Percentiles rank a stretch among this genome's conserved stretches.
phyloP scores from a whole-genome alignment of 1,140 invertebrate species.

The Drosophila aff. region DNA sequence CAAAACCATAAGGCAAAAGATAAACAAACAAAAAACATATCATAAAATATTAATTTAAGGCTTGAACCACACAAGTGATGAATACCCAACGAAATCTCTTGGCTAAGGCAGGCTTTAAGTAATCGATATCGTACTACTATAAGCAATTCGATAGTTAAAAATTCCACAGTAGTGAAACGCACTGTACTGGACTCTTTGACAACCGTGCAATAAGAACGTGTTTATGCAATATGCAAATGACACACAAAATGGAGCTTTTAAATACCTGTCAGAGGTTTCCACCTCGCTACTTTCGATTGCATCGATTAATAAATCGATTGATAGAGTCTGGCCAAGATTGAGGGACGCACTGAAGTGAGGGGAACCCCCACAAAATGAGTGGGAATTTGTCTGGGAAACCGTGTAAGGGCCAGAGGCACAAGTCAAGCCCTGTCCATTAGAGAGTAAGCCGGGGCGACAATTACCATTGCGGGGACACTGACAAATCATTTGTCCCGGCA shows the following conservation, averaged over 20 bases:
- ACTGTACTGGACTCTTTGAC: conserved; percentile 12
- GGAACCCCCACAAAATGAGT: background rate
- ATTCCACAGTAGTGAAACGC: background rate
- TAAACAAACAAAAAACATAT: background rate
- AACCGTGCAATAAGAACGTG: conserved; percentile 25
- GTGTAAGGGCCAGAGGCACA: conserved; percentile 21
- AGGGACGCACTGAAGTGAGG: background rate
- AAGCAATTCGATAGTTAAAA: rapidly evolving
- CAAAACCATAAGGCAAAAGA: background rate
- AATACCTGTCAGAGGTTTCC: conserved; percentile 15
- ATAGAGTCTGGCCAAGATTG: conserved; percentile 21
- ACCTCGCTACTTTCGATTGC: conserved; percentile 9
- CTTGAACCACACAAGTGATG: background rate
- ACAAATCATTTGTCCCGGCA: conserved; percentile 46
- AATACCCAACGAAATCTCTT: background rate
- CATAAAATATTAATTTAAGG: background rate
- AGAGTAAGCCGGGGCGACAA: conserved; percentile 3
- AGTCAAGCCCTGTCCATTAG: conserved; percentile 33
- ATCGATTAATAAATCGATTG: conserved; percentile 21
- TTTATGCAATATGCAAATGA: conserved; percentile 69
- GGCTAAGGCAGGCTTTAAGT: background rate
- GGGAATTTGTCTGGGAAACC: conserved; percentile 35
- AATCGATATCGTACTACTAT: background rate
- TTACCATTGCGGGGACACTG: conserved; percentile 32
- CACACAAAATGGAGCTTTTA: conserved; percentile 42